Base-by-base conservation (phyloP, 92 coral and sea anemone species). In the Phenganax marumi region DNA sequence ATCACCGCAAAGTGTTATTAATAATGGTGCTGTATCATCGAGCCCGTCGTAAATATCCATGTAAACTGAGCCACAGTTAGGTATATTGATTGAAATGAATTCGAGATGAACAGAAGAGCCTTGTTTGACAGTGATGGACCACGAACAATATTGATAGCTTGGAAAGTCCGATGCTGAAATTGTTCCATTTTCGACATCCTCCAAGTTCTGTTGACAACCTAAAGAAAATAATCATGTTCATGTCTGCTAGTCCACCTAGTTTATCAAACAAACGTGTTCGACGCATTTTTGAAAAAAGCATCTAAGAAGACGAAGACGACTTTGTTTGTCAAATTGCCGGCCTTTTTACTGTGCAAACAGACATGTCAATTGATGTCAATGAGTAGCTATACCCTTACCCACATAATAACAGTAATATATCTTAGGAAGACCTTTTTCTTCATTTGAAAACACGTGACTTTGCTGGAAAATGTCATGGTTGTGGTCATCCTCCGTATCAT, bases 141-240 rank as follows among this genome's bases (percentile, higher is more conserved):
- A 75, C 11, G 80, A 75, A 24, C 80, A 75, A n/a, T 75, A 75
- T 62, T 75, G 80, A 57, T 75, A 33, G 39, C 48, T 54, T 13
- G 33, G 61, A 55, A 55, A 16, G 65, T 52, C 4, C 24, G 8
- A 10, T 19, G 80, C 10, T 53, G 64, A 52, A 25, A 75, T 48
- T 10, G 64, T 48, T n/a, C 80, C 80, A 24, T 47, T 72, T 33
- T 33, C 43, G 21, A 14, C 21, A 13, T 46, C 21, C 25, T 7
- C 18, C 9, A 72, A 72, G 0, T 3, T 72, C 2, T n/a, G 12
- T 46, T 19, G 13, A 48, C 77, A 72, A 12, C 54, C 77, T 72
- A 43, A 18, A 72, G 50, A 56, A 56, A 21, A 33, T 33, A 33
- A 33, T 33, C 43, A 33, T 33, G 43, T 33, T 33, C 2, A 33